Percentiles rank a stretch among this genome's conserved stretches.
These are phyloP conservation scores for Rhingia rostrata DNA, from an alignment of 2,888 invertebrate genomes.

Conservation along the genomic window DNA sequence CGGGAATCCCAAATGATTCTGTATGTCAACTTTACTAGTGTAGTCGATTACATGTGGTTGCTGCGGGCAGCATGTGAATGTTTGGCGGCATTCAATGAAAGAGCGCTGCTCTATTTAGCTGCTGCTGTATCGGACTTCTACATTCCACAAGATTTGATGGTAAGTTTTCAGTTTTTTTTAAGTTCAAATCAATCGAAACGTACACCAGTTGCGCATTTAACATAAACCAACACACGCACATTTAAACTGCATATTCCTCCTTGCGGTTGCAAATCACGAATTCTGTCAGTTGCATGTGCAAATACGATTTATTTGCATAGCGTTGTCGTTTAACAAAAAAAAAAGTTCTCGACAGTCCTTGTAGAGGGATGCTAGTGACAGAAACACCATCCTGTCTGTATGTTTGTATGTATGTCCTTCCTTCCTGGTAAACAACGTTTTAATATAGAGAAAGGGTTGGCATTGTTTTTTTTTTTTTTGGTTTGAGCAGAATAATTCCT, in stretches of 20 bases:
- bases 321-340: constrained; percentile 26
- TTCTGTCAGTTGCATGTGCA: constrained; percentile 7
- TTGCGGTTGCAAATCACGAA: neutral
- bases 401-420: neutral
- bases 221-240: neutral
- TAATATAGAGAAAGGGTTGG: neutral
- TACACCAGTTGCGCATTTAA: neutral
- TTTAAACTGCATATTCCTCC: neutral
- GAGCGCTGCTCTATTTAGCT: constrained; percentile 95
- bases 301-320: constrained; percentile 55
- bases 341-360: constrained; percentile 11
- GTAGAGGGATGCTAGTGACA: constrained; percentile 10
- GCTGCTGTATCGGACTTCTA: constrained; percentile 99
- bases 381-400: neutral
- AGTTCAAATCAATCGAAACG: constrained; percentile 1
- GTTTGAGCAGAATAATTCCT: neutral
- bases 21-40: constrained; percentile 91
- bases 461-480: neutral
- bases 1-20: constrained; percentile 89
- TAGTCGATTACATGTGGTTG: constrained; percentile 96
- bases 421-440: neutral
- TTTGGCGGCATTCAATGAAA: constrained; percentile 87
- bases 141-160: constrained; percentile 95
- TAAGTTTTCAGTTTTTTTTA: constrained; percentile 82
- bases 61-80: constrained; percentile 92